Percentiles rank a stretch among this genome's conserved stretches.
Evolutionary conservation across 2,113 vertebrate species (phyloP).

Genomic region (Heliornis fulica): DNA sequence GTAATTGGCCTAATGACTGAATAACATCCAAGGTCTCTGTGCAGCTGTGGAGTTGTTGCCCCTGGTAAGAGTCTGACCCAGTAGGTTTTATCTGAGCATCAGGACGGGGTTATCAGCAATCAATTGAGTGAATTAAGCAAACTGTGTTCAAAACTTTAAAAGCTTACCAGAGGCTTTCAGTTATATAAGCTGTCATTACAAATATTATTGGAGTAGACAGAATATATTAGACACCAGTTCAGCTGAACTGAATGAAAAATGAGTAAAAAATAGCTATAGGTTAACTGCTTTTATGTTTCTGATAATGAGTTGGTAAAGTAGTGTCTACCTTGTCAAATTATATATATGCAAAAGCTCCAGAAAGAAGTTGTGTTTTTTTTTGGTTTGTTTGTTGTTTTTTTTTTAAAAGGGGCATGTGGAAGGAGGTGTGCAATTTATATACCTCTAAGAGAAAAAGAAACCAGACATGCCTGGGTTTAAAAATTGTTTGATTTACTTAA

Average conservation of each 20-base stretch:
- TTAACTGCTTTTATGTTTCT: background rate
- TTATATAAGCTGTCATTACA: background rate
- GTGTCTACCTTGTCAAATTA: background rate
- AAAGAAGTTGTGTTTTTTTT: background rate
- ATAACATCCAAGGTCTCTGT: background rate
- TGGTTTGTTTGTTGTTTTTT: background rate
- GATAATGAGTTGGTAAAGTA: background rate
- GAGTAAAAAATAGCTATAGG: background rate
- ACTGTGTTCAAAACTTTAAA: background rate
- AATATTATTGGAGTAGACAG: background rate
- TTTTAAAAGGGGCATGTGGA: background rate
- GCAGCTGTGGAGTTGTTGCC: background rate
- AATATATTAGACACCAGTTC: background rate
- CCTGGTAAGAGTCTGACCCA: background rate
- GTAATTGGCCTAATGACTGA: background rate
- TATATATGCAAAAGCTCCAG: background rate
- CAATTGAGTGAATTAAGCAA: background rate
- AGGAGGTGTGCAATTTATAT: background rate
- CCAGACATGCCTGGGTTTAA: rapidly evolving
- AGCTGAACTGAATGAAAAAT: background rate
- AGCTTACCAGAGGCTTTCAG: background rate
- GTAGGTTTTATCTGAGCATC: background rate
- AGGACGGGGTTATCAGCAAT: background rate
- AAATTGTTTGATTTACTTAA: background rate
- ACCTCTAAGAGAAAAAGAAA: background rate